Evolutionary conservation across 2,797 vertebrate species (phyloP).

Genomic region (Sorex maritimensis): DNA sequence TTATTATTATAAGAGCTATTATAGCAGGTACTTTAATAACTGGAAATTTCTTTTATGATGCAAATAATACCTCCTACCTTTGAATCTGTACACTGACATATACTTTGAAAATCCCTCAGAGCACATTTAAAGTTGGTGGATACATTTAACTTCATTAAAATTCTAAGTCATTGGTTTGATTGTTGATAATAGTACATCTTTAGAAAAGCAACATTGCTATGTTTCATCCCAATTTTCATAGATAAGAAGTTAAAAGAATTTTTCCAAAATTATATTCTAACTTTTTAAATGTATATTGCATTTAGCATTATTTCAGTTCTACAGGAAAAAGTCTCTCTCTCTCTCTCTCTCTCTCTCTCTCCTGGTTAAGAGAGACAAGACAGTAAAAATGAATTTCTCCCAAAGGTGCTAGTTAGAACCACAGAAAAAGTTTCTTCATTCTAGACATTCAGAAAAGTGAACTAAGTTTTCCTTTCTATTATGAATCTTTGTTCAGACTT

Average conservation of each 20-base stretch:
- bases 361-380: conserved; percentile 20
- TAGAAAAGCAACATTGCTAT: neutral
- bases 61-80: conserved; percentile 50
- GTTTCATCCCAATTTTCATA: conserved; percentile 41
- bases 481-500: too few relatives aligned
- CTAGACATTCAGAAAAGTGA: conserved; percentile 54
- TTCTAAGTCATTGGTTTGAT: conserved; percentile 35
- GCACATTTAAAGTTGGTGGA: conserved; percentile 19
- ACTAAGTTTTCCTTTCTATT: conserved; percentile 31
- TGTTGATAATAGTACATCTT: conserved; percentile 25
- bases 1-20: conserved; percentile 25
- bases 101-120: neutral
- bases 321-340: neutral
- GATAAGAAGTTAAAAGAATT: conserved; percentile 18
- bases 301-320: conserved; percentile 16
- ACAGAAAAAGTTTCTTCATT: conserved; percentile 43
- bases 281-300: conserved; percentile 8
- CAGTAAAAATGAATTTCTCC: neutral
- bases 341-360: neutral
- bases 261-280: neutral
- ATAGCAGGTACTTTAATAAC: conserved; percentile 3
- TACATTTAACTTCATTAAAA: conserved; percentile 57
- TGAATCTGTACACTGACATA: neutral
- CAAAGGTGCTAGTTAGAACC: neutral
- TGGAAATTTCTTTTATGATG: conserved; percentile 50